These are phyloP conservation scores for Bellardia bayeri DNA, from an alignment of 2,888 invertebrate species.

Conservation along the genomic window DNA sequence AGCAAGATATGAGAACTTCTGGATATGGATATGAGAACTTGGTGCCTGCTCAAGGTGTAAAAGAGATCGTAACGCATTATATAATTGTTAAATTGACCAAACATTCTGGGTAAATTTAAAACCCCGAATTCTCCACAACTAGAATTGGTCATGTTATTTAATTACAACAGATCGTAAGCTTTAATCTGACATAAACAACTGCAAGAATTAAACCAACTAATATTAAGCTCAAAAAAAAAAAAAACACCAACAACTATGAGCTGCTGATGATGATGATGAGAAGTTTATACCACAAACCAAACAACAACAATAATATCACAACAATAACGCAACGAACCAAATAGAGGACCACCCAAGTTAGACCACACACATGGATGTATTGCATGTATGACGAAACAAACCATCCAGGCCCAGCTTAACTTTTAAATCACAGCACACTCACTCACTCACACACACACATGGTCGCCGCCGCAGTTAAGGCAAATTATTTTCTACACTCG, in stretches of 20 bases:
- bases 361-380: slow-evolving; percentile 62
- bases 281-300: slow-evolving; percentile 63
- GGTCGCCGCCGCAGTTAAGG: slow-evolving; percentile 26
- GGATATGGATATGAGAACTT: too few relatives aligned
- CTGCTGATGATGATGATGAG: slow-evolving; percentile 46
- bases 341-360: slow-evolving; percentile 72
- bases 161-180: background rate
- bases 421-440: slow-evolving; percentile 20
- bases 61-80: too few relatives aligned
- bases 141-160: slow-evolving; percentile 44
- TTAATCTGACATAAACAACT: background rate
- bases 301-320: slow-evolving; percentile 41
- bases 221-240: slow-evolving; percentile 10
- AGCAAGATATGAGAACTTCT: too few relatives aligned
- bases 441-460: slow-evolving; percentile 20
- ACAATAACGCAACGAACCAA: slow-evolving; percentile 61
- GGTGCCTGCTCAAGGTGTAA: too few relatives aligned
- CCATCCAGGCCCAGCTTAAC: slow-evolving; percentile 20
- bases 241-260: slow-evolving; percentile 47
- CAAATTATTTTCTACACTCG: slow-evolving; percentile 44
- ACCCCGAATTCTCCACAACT: too few relatives aligned
- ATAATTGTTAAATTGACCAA: too few relatives aligned
- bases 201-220: background rate
- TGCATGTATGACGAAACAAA: background rate
- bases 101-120: too few relatives aligned